Evolutionary conservation across 2,888 invertebrate species (phyloP).

Genomic region (Epistrophe grossulariae): DNA sequence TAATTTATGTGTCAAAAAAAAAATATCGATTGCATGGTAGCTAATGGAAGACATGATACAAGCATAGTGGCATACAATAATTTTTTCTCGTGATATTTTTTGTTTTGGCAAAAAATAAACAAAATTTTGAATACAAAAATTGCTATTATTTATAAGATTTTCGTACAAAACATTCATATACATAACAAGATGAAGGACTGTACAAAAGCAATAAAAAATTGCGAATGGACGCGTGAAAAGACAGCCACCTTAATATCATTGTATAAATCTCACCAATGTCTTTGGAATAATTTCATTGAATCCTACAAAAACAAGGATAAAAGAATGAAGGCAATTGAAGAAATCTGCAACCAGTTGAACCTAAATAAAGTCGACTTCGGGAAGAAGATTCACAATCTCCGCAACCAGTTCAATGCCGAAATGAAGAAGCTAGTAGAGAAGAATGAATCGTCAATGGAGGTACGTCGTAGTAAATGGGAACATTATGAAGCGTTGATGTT

Average conservation of each 20-base stretch:
- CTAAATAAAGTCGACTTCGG: slow-evolving; percentile 81
- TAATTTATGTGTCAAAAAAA: slow-evolving; percentile 45
- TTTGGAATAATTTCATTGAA: slow-evolving; percentile 82
- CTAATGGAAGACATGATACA: background rate
- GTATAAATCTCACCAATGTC: slow-evolving; percentile 81
- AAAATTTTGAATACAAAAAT: slow-evolving; percentile 39
- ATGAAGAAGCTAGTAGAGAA: slow-evolving; percentile 81
- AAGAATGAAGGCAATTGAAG: slow-evolving; percentile 80
- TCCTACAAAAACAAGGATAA: slow-evolving; percentile 81
- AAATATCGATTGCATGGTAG: slow-evolving; percentile 67
- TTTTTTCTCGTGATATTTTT: slow-evolving; percentile 69
- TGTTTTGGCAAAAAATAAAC: slow-evolving; percentile 53
- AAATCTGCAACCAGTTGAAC: slow-evolving; percentile 79
- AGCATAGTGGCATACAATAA: slow-evolving; percentile 44
- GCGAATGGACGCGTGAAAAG: slow-evolving; percentile 81
- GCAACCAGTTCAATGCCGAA: slow-evolving; percentile 83
- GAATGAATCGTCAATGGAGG: slow-evolving; percentile 74
- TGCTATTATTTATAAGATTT: background rate
- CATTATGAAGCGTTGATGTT: slow-evolving; percentile 82
- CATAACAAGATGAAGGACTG: slow-evolving; percentile 60
- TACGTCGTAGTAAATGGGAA: slow-evolving; percentile 81
- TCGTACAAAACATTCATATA: background rate
- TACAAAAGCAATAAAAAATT: slow-evolving; percentile 35
- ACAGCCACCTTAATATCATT: slow-evolving; percentile 80
- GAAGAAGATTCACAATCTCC: slow-evolving; percentile 82